These are phyloP conservation scores for Montipora cactus DNA, from an alignment of 64 coral and sea anemone species.

Conservation along the genomic window DNA sequence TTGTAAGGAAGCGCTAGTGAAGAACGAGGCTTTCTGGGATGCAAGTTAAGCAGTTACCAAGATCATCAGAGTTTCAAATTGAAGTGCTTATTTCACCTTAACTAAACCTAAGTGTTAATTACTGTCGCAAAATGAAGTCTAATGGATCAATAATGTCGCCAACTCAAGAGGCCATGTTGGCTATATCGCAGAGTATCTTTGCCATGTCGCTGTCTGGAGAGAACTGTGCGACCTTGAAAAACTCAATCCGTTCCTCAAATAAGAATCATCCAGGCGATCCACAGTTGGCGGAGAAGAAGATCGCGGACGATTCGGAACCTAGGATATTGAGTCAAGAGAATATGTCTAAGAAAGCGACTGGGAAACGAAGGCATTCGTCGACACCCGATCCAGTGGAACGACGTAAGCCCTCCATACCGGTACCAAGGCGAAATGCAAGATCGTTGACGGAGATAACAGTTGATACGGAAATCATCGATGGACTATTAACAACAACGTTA, in stretches of 20 bases:
- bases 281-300: neutral
- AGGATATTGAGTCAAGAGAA: neutral
- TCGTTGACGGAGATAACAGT: slow-evolving; percentile 17
- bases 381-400: neutral
- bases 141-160: slow-evolving; percentile 21
- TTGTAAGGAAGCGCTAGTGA: neutral
- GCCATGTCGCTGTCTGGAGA: slow-evolving; percentile 16
- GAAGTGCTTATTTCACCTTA: neutral
- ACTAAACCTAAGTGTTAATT: neutral
- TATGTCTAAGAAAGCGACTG: neutral
- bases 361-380: slow-evolving; percentile 36
- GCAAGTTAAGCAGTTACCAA: neutral
- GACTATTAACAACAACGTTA: slow-evolving; percentile 32
- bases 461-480: slow-evolving; percentile 37
- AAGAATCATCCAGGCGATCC: neutral
- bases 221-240: slow-evolving; percentile 19
- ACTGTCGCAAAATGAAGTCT: slow-evolving; percentile 20
- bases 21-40: neutral
- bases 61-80: neutral
- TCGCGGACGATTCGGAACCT: neutral
- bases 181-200: slow-evolving; percentile 21
- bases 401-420: neutral
- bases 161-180: slow-evolving; percentile 12
- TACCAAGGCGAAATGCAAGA: slow-evolving; percentile 13
- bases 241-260: neutral